These are phyloP conservation scores for Oscheius myriophilus DNA, from an alignment of 2,888 invertebrate species.

Conservation along the genomic window DNA sequence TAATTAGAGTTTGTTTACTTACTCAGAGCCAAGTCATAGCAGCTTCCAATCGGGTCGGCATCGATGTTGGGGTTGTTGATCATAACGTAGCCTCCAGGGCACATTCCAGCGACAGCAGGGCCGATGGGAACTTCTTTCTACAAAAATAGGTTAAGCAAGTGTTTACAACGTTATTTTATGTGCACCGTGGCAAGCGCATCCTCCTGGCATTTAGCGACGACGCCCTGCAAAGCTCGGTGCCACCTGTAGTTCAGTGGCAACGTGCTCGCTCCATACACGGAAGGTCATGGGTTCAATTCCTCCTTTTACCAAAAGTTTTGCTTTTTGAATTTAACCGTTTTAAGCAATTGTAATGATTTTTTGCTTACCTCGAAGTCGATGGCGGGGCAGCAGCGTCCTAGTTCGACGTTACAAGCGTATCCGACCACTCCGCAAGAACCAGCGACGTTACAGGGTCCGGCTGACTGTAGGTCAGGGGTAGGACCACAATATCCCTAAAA, in stretches of 20 bases:
- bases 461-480: not conserved
- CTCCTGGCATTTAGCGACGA: too few relatives aligned
- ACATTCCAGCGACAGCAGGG: constrained; percentile 56
- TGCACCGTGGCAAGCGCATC: too few relatives aligned
- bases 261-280: too few relatives aligned
- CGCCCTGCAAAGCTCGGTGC: too few relatives aligned
- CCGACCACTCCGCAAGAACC: constrained; percentile 33
- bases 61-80: constrained; percentile 43
- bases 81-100: constrained; percentile 52
- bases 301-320: too few relatives aligned
- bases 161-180: too few relatives aligned
- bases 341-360: not conserved
- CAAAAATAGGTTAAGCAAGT: not conserved
- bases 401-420: constrained; percentile 56
- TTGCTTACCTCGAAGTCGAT: constrained; percentile 36
- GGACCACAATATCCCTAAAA: constrained; percentile 9
- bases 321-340: too few relatives aligned
- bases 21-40: constrained; percentile 51
- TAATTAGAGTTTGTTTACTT: too few relatives aligned
- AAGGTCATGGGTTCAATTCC: too few relatives aligned
- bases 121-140: constrained; percentile 33
- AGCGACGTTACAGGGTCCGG: constrained; percentile 40
- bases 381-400: constrained; percentile 55
- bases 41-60: constrained; percentile 47
- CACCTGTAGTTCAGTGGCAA: too few relatives aligned